Evolutionary conservation across 2,113 vertebrate species (phyloP).

Genomic region (Gulo gulo): DNA sequence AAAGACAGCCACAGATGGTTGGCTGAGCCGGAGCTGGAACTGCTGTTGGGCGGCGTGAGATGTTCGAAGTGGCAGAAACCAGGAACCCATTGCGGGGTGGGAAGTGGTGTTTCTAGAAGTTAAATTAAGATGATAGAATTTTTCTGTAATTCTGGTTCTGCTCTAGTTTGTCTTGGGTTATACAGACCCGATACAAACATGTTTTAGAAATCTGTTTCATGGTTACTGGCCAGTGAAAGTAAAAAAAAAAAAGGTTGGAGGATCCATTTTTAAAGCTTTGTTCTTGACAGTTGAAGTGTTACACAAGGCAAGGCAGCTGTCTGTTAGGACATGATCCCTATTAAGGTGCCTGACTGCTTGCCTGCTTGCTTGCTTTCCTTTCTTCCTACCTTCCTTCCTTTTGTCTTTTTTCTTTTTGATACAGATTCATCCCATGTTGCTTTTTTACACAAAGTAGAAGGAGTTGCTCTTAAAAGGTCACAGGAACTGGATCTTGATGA

Average conservation of each 20-base stretch:
- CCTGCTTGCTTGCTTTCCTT: not conserved
- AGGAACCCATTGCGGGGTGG: not conserved
- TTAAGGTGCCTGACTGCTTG: not conserved
- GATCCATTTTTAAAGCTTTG: not conserved
- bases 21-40: not conserved
- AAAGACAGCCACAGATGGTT: conserved; percentile 58
- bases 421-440: not conserved
- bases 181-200: not conserved
- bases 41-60: not conserved
- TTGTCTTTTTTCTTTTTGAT: not conserved
- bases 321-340: not conserved
- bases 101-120: conserved; percentile 20
- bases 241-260: not conserved
- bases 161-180: not conserved
- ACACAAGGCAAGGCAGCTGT: not conserved
- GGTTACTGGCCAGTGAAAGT: not conserved
- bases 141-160: conserved; percentile 1
- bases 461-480: not conserved
- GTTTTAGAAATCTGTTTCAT: conserved; percentile 14
- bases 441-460: not conserved
- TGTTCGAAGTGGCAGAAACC: conserved; percentile 27
- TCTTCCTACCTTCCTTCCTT: not conserved
- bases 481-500: not conserved
- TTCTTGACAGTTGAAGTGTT: not conserved
- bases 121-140: not conserved